Evolutionary conservation across 2,797 vertebrate species (phyloP), one percentile per base, ranked within the genome.

Genomic region (Alauda arvensis): DNA sequence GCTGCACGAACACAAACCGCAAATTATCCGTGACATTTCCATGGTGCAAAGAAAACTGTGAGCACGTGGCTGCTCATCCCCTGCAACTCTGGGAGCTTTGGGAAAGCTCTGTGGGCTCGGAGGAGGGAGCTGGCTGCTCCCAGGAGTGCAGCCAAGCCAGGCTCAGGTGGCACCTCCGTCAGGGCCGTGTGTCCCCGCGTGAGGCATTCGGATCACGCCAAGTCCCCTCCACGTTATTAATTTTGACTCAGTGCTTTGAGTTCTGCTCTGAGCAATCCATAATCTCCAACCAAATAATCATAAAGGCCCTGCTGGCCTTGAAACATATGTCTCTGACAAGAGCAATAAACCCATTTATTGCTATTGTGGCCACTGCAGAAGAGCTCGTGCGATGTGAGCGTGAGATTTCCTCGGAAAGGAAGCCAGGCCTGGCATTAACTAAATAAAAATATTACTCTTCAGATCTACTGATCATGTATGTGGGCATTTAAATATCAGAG

Each of bases 301-400:
- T 91, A 92, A 94, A 68, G 83, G 83, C 81, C 92, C 87, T 83
- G 72, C 79, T 88, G 92, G 87, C 85, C 92, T 94, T 91, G 90
- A 91, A 90, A 86, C 88, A 89, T 94, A 93, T 91, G 91, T 93
- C 91, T 94, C 87, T 94, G 94, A 92, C 90, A 94, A 90, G 46
- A 91, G 90, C 87, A 94, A 92, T 94, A 94, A 93, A 88, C 59
- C 84, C 82, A 91, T 92, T 94, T 95, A 94, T 95, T 94, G 85
- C 78, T 79, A n/a, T 70, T 88, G 92, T 66, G 90, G 83, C 88
- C 88, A 57, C 87, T 55, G 76, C 81, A 90, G 90, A 63, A 37
- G 53, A 85, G 87, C 39, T 55, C 40, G 7, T 8, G 69, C 26
- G 23, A 40, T 8, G 45, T 1, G 48, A 89, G 48, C 29, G 14